phyloP scores from a whole-genome alignment of 2,888 invertebrate genomes.

The Nomada fabriciana region DNA sequence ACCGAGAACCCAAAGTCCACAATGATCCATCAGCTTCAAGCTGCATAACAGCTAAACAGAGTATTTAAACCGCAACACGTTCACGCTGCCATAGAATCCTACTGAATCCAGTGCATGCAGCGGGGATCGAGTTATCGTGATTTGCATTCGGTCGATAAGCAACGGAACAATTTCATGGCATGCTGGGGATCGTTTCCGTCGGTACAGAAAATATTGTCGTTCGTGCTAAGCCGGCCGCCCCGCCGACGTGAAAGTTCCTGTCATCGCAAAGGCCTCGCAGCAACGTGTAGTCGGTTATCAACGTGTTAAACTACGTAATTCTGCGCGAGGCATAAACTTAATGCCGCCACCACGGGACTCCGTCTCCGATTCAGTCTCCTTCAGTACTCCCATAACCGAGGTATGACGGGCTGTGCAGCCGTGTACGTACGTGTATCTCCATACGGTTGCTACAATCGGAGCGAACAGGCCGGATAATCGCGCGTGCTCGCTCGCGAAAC shows the following conservation, averaged over 20 bases:
- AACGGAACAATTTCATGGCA: background rate
- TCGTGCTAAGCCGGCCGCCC: background rate
- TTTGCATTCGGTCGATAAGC: conserved; percentile 1
- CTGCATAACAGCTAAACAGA: background rate
- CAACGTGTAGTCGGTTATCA: conserved; percentile 69
- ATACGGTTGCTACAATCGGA: conserved; percentile 66
- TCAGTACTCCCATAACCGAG: conserved; percentile 55
- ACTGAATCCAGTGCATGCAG: background rate
- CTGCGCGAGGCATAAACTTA: conserved; percentile 70
- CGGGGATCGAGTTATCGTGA: conserved; percentile 11
- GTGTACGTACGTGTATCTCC: conserved; percentile 45
- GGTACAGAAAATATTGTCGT: conserved; percentile 20
- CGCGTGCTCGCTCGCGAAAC: conserved; percentile 58
- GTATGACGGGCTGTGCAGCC: conserved; percentile 51
- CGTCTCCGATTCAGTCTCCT: conserved; percentile 20
- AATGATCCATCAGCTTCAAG: background rate
- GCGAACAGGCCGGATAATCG: conserved; percentile 68
- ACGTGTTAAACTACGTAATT: conserved; percentile 75
- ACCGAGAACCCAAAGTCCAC: background rate
- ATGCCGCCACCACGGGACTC: conserved; percentile 46
- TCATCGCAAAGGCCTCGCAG: conserved; percentile 23
- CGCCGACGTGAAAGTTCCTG: conserved; percentile 25
- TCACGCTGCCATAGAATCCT: background rate
- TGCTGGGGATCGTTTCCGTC: background rate
- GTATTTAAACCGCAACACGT: conserved; percentile 5